phyloP scores from a whole-genome alignment of 2,113 vertebrate species.

The Cottus gobio region DNA sequence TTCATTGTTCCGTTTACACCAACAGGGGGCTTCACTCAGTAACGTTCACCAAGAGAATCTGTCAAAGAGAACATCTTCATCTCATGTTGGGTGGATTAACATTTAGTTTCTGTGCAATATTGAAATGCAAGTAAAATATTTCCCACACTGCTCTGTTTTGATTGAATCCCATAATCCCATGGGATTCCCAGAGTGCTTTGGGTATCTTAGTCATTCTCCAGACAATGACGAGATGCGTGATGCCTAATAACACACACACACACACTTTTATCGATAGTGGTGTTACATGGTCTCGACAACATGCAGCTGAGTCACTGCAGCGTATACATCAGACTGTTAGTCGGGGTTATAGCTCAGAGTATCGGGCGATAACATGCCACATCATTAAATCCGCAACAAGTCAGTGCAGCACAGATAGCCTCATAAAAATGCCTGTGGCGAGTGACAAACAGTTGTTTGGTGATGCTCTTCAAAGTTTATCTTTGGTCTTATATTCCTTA shows the following conservation, averaged over 20 bases:
- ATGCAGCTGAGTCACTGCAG: conserved; percentile 64
- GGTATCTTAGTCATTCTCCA: conserved; percentile 55
- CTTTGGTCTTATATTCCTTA: conserved; percentile 15
- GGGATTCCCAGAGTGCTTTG: background rate
- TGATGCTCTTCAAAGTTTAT: conserved; percentile 21
- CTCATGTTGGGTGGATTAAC: background rate
- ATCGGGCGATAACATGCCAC: conserved; percentile 54
- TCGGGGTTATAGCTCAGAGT: conserved; percentile 47
- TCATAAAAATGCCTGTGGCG: conserved; percentile 69
- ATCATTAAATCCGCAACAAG: conserved; percentile 66
- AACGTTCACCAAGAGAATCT: background rate
- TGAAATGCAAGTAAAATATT: background rate
- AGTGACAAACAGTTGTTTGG: conserved; percentile 58
- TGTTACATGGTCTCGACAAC: conserved; percentile 13
- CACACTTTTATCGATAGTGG: conserved; percentile 43
- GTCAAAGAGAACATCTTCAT: background rate
- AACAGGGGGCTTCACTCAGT: conserved; percentile 4
- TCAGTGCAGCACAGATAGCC: conserved; percentile 62
- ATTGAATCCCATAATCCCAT: background rate
- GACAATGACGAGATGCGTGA: conserved; percentile 47
- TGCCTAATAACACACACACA: conserved; percentile 40
- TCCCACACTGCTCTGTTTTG: conserved; percentile 1
- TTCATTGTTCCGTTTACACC: conserved; percentile 68
- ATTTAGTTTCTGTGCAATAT: background rate
- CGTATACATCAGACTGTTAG: conserved; percentile 8